Conservation (phyloP, 2,797 vertebrate genomes). For the Telmatherina bonti region DNA sequence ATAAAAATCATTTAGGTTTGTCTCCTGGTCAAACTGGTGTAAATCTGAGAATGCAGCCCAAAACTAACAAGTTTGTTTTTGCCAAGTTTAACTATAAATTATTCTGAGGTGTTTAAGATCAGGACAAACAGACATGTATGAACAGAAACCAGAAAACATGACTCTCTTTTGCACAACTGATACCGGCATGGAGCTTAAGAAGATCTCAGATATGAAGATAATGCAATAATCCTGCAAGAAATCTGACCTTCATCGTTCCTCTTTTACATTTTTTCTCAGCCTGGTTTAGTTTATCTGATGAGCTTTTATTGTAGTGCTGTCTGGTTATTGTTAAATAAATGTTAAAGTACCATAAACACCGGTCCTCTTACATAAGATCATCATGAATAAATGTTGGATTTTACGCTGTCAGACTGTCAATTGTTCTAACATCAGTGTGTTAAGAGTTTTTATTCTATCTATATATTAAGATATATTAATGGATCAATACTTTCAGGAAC, state of each 20-base stretch:
- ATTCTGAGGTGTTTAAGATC: not conserved
- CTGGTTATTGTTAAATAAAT: too few relatives aligned
- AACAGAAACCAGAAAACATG: not conserved
- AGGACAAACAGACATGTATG: not conserved
- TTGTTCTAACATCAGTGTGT: too few relatives aligned
- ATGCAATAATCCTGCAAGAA: not conserved
- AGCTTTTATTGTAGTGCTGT: too few relatives aligned
- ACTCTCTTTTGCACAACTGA: not conserved
- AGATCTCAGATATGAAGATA: slow-evolving; percentile 2
- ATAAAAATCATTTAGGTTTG: too few relatives aligned
- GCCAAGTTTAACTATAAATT: not conserved
- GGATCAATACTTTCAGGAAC: not conserved
- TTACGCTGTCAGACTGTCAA: too few relatives aligned
- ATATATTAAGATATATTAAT: not conserved
- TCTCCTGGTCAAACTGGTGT: not conserved
- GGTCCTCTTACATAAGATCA: too few relatives aligned
- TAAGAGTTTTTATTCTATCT: too few relatives aligned
- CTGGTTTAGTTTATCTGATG: not conserved
- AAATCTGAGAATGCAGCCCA: too few relatives aligned
- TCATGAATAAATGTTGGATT: too few relatives aligned
- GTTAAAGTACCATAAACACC: too few relatives aligned
- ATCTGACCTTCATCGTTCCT: not conserved
- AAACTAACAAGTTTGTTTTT: not conserved
- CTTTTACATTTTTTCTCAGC: not conserved
- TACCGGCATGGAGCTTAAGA: not conserved